phyloP scores from a whole-genome alignment of 2,888 invertebrate genomes.

The Boloria selene region DNA sequence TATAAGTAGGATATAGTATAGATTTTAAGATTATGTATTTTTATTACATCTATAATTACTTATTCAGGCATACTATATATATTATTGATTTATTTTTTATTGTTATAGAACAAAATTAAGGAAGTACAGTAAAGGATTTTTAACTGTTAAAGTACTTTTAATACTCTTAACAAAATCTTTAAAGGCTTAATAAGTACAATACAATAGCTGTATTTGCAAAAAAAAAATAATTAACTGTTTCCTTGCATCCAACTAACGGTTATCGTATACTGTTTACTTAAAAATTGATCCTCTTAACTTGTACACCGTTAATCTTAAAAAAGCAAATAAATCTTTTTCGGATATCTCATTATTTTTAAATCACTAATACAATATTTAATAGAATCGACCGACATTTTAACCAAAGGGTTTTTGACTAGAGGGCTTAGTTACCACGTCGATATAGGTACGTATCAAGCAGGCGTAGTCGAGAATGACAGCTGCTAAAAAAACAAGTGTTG shows the following conservation, averaged over 20 bases:
- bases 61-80: too few species aligned
- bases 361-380: neutral
- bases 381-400: neutral
- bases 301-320: conserved; percentile 9
- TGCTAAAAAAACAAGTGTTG: neutral
- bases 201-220: neutral
- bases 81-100: too few species aligned
- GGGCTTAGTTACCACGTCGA: neutral
- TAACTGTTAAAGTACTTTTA: too few species aligned
- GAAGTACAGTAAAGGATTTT: too few species aligned
- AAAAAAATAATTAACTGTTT: neutral
- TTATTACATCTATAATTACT: too few species aligned
- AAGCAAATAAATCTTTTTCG: neutral
- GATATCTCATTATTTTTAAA: neutral
- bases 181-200: neutral
- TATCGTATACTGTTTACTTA: neutral
- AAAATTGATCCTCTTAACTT: conserved; percentile 10
- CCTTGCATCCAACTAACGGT: conserved; percentile 2
- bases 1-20: too few species aligned
- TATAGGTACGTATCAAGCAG: neutral
- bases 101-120: too few species aligned
- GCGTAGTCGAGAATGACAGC: conserved; percentile 14
- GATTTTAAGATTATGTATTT: too few species aligned
- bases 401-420: neutral
- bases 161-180: neutral